Evolutionary conservation across 2,797 vertebrate species (phyloP), one percentile per base, ranked within the genome.

Genomic region (Notoglanidium macrostoma): DNA sequence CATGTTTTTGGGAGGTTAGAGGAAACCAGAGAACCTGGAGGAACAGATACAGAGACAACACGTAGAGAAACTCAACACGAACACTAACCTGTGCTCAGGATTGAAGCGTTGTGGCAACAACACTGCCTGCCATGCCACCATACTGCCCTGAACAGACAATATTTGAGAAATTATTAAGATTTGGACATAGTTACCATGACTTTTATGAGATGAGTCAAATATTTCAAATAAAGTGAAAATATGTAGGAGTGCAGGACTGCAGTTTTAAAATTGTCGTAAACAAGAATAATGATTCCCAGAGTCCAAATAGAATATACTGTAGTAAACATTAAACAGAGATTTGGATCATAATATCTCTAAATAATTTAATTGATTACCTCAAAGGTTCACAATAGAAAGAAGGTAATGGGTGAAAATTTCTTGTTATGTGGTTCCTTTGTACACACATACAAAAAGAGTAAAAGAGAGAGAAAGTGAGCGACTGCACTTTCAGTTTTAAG

Each of bases 401-500:
- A 11, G 19, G 40, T 46, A 2, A 14, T 74, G 23, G 44, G 44
- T 74, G 70, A 73, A 49, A 1, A 26, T 49, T 73, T 44, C 21
- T 73, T 73, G 19, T 44, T 44, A 72, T 72, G n/a, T 29, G 65
- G 65, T 4, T 67, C 3, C 29, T 5, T 32, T 17, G 12, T 5
- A 32, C 14, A 67, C 65, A 67, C 65, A 70, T 29, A 40, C 35
- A 40, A 1, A 40, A 40, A 40, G 35, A 40, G 35, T 2, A 40
- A 40, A 40, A 70, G 3, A 68, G 6, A 35, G 5, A 68, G 0
- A 68, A 1, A 68, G 5, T 2, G 0, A 19, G n/a, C 3, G 12
- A 9, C 9, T 32, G 5, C 65, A 67, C 11, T 26, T 51, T 11
- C 74, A 84, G 84, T 67, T 68, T 90, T n/a, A 76, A 55, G 87